phyloP scores from a whole-genome alignment of 2,888 invertebrate genomes.

The Carpatolechia fugitivella region DNA sequence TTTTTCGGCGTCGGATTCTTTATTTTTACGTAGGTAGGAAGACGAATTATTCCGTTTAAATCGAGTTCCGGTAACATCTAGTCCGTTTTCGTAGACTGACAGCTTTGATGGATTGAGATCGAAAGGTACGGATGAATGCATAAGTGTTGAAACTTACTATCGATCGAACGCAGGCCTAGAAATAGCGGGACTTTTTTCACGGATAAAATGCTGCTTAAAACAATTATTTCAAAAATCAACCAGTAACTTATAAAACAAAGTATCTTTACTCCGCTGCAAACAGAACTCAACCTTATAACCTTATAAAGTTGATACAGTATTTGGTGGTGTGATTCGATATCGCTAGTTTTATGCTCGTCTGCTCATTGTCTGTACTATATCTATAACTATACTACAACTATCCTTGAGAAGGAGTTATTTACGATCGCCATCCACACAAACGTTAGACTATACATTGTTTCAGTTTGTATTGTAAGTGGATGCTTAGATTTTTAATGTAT shows the following conservation, averaged over 20 bases:
- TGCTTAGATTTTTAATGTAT: not conserved
- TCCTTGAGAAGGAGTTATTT: not conserved
- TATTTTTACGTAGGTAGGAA: too few species aligned
- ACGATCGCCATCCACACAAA: not conserved
- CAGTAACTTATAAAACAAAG: too few species aligned
- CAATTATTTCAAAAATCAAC: too few species aligned
- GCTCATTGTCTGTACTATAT: not conserved
- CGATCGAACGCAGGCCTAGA: too few species aligned
- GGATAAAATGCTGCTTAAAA: not conserved
- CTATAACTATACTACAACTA: slow-evolving; percentile 18
- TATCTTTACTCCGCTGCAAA: slow-evolving; percentile 24
- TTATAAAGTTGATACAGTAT: slow-evolving; percentile 28
- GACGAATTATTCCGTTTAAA: too few species aligned
- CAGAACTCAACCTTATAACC: slow-evolving; percentile 22
- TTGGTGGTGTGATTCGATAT: slow-evolving; percentile 36
- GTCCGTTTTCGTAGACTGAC: too few species aligned
- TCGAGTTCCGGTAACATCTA: too few species aligned
- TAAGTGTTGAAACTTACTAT: too few species aligned
- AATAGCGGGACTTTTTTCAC: too few species aligned
- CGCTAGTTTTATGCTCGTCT: slow-evolving; percentile 29
- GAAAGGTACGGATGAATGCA: too few species aligned
- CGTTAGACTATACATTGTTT: not conserved
- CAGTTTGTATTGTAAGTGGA: not conserved
- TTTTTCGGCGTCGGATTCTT: too few species aligned
- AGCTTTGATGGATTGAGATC: too few species aligned